Conservation (phyloP, 2,797 vertebrate genomes). For the Eulemur coronatus region DNA sequence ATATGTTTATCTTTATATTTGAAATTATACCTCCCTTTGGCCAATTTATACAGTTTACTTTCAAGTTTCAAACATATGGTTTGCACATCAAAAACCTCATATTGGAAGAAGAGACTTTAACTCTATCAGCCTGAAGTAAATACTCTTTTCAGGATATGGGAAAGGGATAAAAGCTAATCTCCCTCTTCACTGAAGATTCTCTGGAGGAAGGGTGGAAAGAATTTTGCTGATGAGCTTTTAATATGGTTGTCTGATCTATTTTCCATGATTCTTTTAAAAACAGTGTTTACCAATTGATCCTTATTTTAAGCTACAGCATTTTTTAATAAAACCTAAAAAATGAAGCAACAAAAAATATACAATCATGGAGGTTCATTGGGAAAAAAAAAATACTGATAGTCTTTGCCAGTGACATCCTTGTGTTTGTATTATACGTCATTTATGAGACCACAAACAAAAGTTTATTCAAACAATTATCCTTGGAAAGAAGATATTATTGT, state of each 20-base stretch:
- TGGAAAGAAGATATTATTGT: background rate
- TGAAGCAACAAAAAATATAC: background rate
- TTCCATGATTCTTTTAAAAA: background rate
- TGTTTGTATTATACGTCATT: background rate
- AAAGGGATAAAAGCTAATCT: background rate
- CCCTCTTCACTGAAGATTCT: background rate
- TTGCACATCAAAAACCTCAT: background rate
- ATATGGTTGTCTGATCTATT: background rate
- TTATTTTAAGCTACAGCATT: slow-evolving; percentile 39
- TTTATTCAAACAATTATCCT: background rate
- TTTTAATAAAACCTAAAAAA: background rate
- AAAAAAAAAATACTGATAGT: background rate
- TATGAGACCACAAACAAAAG: background rate
- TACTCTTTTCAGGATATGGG: background rate
- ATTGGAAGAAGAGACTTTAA: background rate
- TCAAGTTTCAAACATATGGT: background rate
- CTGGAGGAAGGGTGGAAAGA: background rate
- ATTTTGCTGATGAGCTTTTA: slow-evolving; percentile 9
- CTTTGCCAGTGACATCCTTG: background rate
- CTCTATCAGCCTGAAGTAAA: background rate
- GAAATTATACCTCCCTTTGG: background rate
- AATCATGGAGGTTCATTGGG: background rate
- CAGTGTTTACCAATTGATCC: background rate
- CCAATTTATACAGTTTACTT: background rate
- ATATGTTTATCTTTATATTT: background rate